These are phyloP conservation scores for Parelbella ahira DNA, from an alignment of 2,888 invertebrate species.

Conservation along the genomic window DNA sequence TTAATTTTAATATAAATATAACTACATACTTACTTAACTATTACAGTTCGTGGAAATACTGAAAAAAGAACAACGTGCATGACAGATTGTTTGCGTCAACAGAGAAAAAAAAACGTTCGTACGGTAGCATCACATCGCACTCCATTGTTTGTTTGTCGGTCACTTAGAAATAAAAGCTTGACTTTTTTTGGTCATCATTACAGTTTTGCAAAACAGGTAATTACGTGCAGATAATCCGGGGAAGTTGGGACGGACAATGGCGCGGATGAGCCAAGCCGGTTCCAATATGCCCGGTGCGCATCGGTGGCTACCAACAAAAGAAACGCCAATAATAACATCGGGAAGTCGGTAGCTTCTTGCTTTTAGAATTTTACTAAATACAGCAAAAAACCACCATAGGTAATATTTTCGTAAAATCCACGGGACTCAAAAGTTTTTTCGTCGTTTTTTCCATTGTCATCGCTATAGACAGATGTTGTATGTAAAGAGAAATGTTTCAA, in stretches of 20 bases:
- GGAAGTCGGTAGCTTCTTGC: slow-evolving; percentile 79
- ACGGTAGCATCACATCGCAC: slow-evolving; percentile 43
- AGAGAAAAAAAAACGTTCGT: slow-evolving; percentile 27
- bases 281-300: slow-evolving; percentile 57
- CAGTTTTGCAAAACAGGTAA: slow-evolving; percentile 72
- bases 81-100: slow-evolving; percentile 38
- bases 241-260: slow-evolving; percentile 60
- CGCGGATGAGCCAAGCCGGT: slow-evolving; percentile 46
- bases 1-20: too few species aligned
- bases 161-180: slow-evolving; percentile 49
- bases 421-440: slow-evolving; percentile 31
- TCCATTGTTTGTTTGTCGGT: slow-evolving; percentile 52
- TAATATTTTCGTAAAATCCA: slow-evolving; percentile 20
- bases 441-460: slow-evolving; percentile 27
- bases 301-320: slow-evolving; percentile 59
- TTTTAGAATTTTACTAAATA: slow-evolving; percentile 50
- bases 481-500: background rate
- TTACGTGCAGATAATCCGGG: slow-evolving; percentile 67
- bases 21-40: too few species aligned
- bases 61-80: slow-evolving; percentile 8
- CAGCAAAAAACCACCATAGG: slow-evolving; percentile 51
- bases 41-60: slow-evolving; percentile 17
- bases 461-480: slow-evolving; percentile 10
- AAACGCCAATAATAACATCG: slow-evolving; percentile 65
- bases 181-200: slow-evolving; percentile 58